Conservation (phyloP, 2,113 vertebrate genomes). For the Pseudorasbora parva region DNA sequence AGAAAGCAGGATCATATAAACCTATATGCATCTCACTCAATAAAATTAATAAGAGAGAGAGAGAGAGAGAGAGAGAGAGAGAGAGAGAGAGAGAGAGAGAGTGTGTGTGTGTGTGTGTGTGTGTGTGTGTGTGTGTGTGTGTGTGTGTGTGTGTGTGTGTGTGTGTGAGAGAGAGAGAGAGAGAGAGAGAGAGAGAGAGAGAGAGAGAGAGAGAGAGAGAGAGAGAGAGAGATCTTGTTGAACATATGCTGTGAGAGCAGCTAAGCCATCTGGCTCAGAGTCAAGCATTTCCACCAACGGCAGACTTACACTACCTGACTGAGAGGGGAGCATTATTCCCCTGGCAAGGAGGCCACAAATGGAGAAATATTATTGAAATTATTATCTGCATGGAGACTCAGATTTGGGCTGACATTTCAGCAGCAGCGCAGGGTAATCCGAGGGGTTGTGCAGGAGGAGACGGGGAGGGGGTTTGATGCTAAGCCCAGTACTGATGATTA, state of each 20-base stretch:
- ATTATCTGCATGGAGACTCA: constrained; percentile 99
- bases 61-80: too few relatives aligned
- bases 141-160: constrained; percentile 75
- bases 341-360: constrained; percentile 98
- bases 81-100: too few relatives aligned
- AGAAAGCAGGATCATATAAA: constrained; percentile 84
- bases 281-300: constrained; percentile 99
- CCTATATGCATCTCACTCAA: constrained; percentile 94
- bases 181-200: too few relatives aligned
- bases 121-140: constrained; percentile 89
- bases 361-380: constrained; percentile 99
- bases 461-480: constrained; percentile 93
- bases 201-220: too few relatives aligned
- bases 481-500: constrained; percentile 98
- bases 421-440: constrained; percentile 98
- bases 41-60: constrained; percentile 99
- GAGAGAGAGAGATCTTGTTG: too few relatives aligned
- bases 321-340: constrained; percentile 99
- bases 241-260: constrained; percentile 99
- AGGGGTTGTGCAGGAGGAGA: constrained; percentile 99
- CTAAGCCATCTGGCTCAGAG: constrained; percentile 99
- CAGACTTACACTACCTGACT: constrained; percentile 99
- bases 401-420: constrained; percentile 99
- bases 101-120: constrained; percentile 73
- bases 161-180: too few relatives aligned